phyloP scores from a whole-genome alignment of 1,140 invertebrate genomes.

The Vanessa tameamea region DNA sequence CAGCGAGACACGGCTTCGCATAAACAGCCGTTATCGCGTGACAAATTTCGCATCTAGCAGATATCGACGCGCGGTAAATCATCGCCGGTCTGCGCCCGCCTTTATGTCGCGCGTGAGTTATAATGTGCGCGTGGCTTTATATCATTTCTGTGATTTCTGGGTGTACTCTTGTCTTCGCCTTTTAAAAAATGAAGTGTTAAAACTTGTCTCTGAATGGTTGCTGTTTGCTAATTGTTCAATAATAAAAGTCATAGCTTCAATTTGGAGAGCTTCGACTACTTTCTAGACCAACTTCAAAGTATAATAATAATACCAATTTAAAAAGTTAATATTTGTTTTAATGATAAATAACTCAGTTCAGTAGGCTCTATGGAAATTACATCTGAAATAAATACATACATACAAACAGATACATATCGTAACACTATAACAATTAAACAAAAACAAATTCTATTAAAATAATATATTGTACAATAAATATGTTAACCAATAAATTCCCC shows the following conservation, averaged over 20 bases:
- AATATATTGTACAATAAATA: not conserved
- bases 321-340: too few relatives aligned
- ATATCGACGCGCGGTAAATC: slow-evolving; percentile 54
- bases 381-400: too few relatives aligned
- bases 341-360: too few relatives aligned
- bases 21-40: slow-evolving; percentile 49
- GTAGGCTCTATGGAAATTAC: too few relatives aligned
- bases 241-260: too few relatives aligned
- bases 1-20: slow-evolving; percentile 42
- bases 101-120: slow-evolving; percentile 40
- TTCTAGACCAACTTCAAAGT: too few relatives aligned
- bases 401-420: too few relatives aligned
- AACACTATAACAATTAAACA: too few relatives aligned
- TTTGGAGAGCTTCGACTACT: too few relatives aligned
- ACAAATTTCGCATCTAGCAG: slow-evolving; percentile 52
- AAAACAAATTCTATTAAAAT: not conserved
- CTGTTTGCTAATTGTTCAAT: too few relatives aligned
- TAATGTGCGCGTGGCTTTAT: slow-evolving; percentile 39
- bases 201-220: not conserved
- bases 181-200: slow-evolving; percentile 1
- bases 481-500: not conserved
- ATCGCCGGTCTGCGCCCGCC: slow-evolving; percentile 38
- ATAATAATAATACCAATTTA: too few relatives aligned
- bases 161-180: slow-evolving; percentile 9
- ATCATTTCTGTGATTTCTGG: slow-evolving; percentile 26